Evolutionary conservation across 2,797 vertebrate genomes (phyloP).

Genomic region (Falco columbarius): DNA sequence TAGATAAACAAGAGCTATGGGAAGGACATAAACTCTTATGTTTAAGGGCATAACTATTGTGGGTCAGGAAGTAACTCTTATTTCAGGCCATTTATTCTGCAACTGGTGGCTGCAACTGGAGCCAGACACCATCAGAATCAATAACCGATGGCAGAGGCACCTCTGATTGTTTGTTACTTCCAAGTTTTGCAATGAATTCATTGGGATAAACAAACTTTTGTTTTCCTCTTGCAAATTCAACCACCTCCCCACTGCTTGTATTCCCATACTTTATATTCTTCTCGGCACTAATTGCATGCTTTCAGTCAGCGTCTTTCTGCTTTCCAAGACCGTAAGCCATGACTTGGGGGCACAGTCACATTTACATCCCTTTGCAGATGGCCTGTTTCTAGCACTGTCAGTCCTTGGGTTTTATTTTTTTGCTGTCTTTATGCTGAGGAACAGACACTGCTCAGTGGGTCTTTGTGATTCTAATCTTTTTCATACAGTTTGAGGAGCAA

Average conservation of each 20-base stretch:
- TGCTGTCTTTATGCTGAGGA: constrained; percentile 72
- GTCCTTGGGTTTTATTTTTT: constrained; percentile 60
- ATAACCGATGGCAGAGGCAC: neutral
- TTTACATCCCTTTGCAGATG: constrained; percentile 70
- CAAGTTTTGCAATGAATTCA: constrained; percentile 34
- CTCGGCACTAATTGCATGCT: constrained; percentile 28
- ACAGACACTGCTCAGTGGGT: constrained; percentile 75
- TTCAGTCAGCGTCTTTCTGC: constrained; percentile 22
- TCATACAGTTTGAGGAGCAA: constrained; percentile 61
- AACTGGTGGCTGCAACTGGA: neutral
- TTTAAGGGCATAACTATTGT: neutral
- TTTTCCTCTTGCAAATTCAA: constrained; percentile 2
- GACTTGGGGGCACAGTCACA: constrained; percentile 47
- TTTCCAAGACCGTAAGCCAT: constrained; percentile 29
- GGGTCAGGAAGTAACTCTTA: neutral
- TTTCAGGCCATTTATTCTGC: neutral
- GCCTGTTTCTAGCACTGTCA: constrained; percentile 68
- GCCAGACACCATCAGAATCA: neutral
- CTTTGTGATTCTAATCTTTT: constrained; percentile 82
- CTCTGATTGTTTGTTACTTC: constrained; percentile 33
- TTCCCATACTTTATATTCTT: constrained; percentile 57
- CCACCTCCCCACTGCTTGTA: constrained; percentile 37
- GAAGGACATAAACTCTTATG: constrained; percentile 5
- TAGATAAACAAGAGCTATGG: constrained; percentile 43
- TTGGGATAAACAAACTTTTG: constrained; percentile 47